Conservation (phyloP, 2,797 vertebrate species). For the Sebastes jordani region DNA sequence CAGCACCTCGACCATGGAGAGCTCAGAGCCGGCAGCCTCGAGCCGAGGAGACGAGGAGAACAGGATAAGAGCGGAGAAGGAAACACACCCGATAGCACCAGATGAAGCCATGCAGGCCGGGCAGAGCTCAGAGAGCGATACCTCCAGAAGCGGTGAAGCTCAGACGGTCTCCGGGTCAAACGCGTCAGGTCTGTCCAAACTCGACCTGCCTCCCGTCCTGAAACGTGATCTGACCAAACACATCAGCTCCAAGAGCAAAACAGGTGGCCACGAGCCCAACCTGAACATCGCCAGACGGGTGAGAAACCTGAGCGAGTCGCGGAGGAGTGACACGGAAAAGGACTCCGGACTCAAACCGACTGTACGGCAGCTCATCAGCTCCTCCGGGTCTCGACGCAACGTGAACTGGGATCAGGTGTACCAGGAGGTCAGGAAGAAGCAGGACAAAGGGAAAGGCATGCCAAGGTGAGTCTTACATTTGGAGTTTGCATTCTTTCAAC, state of each 20-base stretch:
- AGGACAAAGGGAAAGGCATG: constrained; percentile 95
- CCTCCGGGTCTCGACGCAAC: constrained; percentile 87
- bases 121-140: constrained; percentile 82
- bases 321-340: constrained; percentile 89
- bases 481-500: fast-evolving
- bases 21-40: background rate
- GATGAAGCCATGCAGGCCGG: constrained; percentile 68
- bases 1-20: constrained; percentile 78
- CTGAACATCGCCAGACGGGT: constrained; percentile 94
- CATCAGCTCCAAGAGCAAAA: constrained; percentile 90
- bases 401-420: constrained; percentile 99
- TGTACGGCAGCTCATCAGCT: constrained; percentile 93
- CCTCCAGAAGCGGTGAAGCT: constrained; percentile 71
- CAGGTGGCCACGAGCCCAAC: constrained; percentile 89
- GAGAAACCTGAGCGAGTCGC: constrained; percentile 89
- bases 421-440: constrained; percentile 96
- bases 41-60: constrained; percentile 40
- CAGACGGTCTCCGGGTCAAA: constrained; percentile 28
- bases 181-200: constrained; percentile 85
- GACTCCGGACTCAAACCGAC: constrained; percentile 95
- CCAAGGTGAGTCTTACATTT: constrained; percentile 85
- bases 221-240: constrained; percentile 94
- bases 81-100: background rate
- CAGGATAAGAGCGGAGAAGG: constrained; percentile 3
- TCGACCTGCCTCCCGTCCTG: constrained; percentile 89